Evolutionary conservation across 2,888 invertebrate genomes (phyloP), one percentile per base, ranked within the genome.

Genomic region (Tenthredo distinguenda): DNA sequence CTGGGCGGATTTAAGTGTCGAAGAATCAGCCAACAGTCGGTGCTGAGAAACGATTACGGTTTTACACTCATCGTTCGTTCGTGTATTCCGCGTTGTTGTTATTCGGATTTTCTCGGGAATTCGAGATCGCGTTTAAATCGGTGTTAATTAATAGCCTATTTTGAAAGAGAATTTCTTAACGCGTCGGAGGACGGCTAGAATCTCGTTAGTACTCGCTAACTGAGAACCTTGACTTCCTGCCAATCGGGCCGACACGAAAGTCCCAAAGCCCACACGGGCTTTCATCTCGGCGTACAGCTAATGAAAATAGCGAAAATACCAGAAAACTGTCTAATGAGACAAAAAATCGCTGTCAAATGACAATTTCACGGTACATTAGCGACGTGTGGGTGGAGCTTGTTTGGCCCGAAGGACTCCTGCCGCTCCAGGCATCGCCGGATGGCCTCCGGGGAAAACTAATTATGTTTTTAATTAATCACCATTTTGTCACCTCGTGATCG

Each of bases 391-490:
- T 89, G 91, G 90, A 81, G 85, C 82, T 71, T 85, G 85, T 82
- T 71, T 85, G 71, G 34, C 55, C 26, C 31, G 43, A 21, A 10
- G 15, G 37, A 21, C 21, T 81, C 58, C 37, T 40, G 34, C 62
- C 31, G 50, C 55, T 40, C 37, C 5, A 37, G 81, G 40, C 81
- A 21, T 26, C 37, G 62, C 81, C 62, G 62, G 21, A 62, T 74
- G 72, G 40, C 21, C 83, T 68, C 31, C 68, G 68, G 68, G 40
- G 21, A 74, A 81, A 83, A 90, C 93, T 93, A 93, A 93, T 93
- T 92, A 92, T 91, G 90, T 92, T 92, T 93, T 93, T 93, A 92
- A 93, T 93, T 93, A 93, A 93, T 93, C 93, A 93, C 91, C 91
- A 89, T 91, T 91, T 91, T 90, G 91, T 91, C 91, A 89, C 90